A percentile compares a stretch with the other conserved stretches of the same genome.
Conservation (phyloP, 2,888 invertebrate species). For the Hypomecis punctinalis region DNA sequence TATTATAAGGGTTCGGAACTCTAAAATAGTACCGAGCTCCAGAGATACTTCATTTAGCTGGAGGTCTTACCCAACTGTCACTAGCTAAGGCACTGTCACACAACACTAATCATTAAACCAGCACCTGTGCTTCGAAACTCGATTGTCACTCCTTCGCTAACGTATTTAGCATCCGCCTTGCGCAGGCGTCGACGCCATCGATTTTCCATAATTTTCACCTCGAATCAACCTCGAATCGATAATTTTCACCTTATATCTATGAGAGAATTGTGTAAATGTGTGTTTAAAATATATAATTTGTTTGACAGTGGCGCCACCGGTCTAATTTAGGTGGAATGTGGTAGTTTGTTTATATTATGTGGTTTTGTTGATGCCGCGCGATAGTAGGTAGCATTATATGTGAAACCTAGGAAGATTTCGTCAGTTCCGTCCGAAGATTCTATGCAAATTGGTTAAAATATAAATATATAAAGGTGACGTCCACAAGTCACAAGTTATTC, state of each 20-base stretch:
- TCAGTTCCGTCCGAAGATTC: no score
- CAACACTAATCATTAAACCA: conserved; percentile 10
- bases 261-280: conserved; percentile 16
- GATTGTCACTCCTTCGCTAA: conserved; percentile 25
- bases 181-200: conserved; percentile 21
- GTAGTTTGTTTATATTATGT: conserved; percentile 1
- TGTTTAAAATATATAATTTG: not conserved
- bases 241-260: conserved; percentile 21
- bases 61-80: not conserved
- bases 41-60: no score
- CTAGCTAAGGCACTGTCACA: conserved; percentile 5
- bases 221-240: not conserved
- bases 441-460: no score
- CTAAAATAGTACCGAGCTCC: no score
- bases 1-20: no score
- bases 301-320: conserved; percentile 25
- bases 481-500: no score
- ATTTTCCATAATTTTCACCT: conserved; percentile 26
- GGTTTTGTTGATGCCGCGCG: not conserved
- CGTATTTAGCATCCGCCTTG: conserved; percentile 18
- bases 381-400: not conserved
- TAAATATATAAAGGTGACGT: no score
- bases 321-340: conserved; percentile 17
- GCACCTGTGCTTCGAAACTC: conserved; percentile 18
- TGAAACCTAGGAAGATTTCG: no score